Percentiles rank a stretch among this genome's conserved stretches.
phyloP scores from a whole-genome alignment of 2,888 invertebrate genomes.

The Metallyticus violacea region DNA sequence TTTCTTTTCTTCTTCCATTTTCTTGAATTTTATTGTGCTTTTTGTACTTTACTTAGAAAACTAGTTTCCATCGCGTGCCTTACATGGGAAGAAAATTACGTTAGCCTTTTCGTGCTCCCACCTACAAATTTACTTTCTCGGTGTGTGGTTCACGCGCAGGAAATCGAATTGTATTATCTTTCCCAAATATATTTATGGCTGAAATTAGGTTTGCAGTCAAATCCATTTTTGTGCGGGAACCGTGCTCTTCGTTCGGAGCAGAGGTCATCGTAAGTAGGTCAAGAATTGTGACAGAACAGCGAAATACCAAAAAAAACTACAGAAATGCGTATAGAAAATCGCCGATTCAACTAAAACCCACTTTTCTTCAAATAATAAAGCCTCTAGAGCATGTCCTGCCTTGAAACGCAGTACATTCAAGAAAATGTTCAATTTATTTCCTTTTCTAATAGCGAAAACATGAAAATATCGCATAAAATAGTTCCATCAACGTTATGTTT shows the following conservation, averaged over 20 bases:
- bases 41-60: neutral
- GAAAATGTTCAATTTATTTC: no score
- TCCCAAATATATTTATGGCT: neutral
- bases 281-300: neutral
- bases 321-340: neutral
- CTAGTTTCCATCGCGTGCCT: neutral
- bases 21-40: neutral
- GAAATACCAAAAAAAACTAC: neutral
- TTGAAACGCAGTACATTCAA: no score
- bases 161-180: neutral
- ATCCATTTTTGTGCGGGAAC: neutral
- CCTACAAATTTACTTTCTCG: neutral
- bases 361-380: no score
- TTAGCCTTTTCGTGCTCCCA: neutral
- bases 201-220: neutral
- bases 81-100: neutral
- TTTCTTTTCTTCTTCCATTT: neutral
- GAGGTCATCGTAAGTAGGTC: neutral
- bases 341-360: neutral
- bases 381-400: no score
- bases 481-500: no score
- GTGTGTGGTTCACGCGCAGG: neutral
- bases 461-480: no score
- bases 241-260: neutral
- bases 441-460: no score